A percentile compares a stretch with the other conserved stretches of the same genome.
These are phyloP conservation scores for Ptychodera flava DNA, from an alignment of 35 echinoderm and acorn worm species.

Conservation along the genomic window DNA sequence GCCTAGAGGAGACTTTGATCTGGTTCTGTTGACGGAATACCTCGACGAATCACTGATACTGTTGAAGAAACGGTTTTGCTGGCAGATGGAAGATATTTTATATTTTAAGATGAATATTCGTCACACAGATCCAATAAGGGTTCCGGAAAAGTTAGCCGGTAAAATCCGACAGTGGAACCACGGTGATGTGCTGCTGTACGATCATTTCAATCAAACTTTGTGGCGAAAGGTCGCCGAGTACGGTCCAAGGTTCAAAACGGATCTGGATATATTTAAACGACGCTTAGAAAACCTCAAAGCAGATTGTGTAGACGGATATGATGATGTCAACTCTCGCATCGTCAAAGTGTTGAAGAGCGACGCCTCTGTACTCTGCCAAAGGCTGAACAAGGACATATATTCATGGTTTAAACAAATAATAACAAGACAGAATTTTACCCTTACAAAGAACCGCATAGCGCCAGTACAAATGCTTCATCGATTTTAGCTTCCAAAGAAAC, in stretches of 20 bases:
- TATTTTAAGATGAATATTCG: slow-evolving; percentile 12
- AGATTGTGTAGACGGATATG: neutral
- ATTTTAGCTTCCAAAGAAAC: no score
- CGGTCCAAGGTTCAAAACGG: slow-evolving; percentile 20
- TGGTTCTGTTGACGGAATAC: slow-evolving; percentile 27
- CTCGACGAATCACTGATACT: slow-evolving; percentile 63
- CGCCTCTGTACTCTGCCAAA: neutral
- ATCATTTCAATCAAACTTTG: slow-evolving; percentile 27
- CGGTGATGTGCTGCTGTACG: slow-evolving; percentile 23
- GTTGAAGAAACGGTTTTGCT: slow-evolving; percentile 43
- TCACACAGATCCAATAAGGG: neutral
- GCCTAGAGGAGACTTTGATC: slow-evolving; percentile 34
- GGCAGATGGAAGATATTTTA: slow-evolving; percentile 49
- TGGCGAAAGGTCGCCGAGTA: slow-evolving; percentile 23
- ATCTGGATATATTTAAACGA: slow-evolving; percentile 22
- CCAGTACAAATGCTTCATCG: no score
- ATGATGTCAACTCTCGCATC: neutral
- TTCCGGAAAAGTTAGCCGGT: neutral
- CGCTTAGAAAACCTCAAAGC: neutral
- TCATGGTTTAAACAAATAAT: neutral
- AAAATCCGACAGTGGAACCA: slow-evolving; percentile 8
- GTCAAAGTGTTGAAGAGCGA: neutral
- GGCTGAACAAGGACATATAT: neutral
- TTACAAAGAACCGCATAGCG: no score
- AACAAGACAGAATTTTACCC: neutral